These are phyloP conservation scores for Spongia lamella DNA, from an alignment of 37 sponge, comb jelly and placozoan species.

Conservation along the genomic window DNA sequence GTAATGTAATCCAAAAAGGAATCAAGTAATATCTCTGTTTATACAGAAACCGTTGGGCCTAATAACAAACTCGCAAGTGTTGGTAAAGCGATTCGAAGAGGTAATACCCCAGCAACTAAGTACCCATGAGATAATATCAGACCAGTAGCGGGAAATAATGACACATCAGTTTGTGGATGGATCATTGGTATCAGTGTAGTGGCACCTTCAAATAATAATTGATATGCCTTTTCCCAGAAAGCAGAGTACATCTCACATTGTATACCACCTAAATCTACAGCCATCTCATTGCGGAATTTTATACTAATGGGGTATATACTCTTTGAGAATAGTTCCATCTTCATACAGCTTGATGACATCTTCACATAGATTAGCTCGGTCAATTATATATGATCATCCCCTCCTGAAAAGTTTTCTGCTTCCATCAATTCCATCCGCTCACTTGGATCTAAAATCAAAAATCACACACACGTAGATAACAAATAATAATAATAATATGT, in stretches of 20 bases:
- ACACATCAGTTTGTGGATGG: constrained; percentile 8
- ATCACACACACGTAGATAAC: too few relatives aligned
- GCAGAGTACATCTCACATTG: constrained; percentile 41
- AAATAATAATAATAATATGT: too few relatives aligned
- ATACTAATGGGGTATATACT: constrained; percentile 29
- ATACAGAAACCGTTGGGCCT: neutral
- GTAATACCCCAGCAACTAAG: constrained; percentile 12
- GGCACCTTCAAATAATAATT: constrained; percentile 9
- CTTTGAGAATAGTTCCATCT: constrained; percentile 11
- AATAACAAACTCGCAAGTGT: neutral
- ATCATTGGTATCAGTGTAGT: constrained; percentile 24
- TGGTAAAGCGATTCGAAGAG: constrained; percentile 23
- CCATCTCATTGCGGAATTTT: constrained; percentile 8
- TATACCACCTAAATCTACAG: constrained; percentile 21
- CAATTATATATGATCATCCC: too few relatives aligned
- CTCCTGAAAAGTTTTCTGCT: too few relatives aligned
- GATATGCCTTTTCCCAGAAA: constrained; percentile 21
- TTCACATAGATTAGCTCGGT: constrained; percentile 11
- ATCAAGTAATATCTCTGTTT: neutral
- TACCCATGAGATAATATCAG: constrained; percentile 27
- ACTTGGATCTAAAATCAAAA: too few relatives aligned
- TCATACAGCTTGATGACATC: constrained; percentile 16
- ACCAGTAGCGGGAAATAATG: constrained; percentile 3
- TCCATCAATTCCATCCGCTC: too few relatives aligned
- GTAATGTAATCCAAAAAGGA: constrained; percentile 15